Evolutionary conservation across 2,797 vertebrate genomes (phyloP), one percentile per base, ranked within the genome.

Genomic region (Rhadinocentrus ornatus): DNA sequence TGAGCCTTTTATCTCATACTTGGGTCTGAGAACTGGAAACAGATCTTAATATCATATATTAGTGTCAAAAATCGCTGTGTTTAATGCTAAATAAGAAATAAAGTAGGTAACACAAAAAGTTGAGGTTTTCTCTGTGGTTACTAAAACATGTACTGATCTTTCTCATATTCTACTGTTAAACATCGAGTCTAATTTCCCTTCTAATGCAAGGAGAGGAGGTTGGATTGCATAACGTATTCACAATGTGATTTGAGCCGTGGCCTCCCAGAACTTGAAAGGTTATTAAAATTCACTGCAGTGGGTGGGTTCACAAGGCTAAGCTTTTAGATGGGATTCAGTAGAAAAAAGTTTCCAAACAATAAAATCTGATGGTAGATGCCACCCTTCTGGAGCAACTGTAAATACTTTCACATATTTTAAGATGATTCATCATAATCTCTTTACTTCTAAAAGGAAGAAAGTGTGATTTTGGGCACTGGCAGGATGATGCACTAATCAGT

Each of bases 401-500:
- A 20, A 54, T 10, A 52, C 32, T 15, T 71, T 58, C 22, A 59
- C 12, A 54, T 69, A 7, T 3, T 32, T 68, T 5, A 39, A 4
- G 16, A 65, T 35, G 41, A 31, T 31, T 48, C 32, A 54, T 26
- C 34, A 70, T 67, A 63, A 79, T 69, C 55, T 78, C 68, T 73
- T 72, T 69, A 18, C 68, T 72, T 69, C 59, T 26, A 18, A 20
- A 2, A 41, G 31, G 34, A 72, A 4, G 18, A 4, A 50, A 13
- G 4, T 13, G 27, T 26, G 24, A 46, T 22, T 52, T 69, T 35
- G 26, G 54, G 50, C 3, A 7, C n/a, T 13, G 24, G 12, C 35
- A 62, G 24, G 77, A 70, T 56, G 67, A 72, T 77, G 62, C 60
- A 66, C 53, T 67, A 82, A 86, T 80, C 68, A 59, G 60, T 26